Percentiles rank a stretch among this genome's conserved stretches.
phyloP scores from a whole-genome alignment of 2,113 vertebrate species.

The Sterna hirundo region DNA sequence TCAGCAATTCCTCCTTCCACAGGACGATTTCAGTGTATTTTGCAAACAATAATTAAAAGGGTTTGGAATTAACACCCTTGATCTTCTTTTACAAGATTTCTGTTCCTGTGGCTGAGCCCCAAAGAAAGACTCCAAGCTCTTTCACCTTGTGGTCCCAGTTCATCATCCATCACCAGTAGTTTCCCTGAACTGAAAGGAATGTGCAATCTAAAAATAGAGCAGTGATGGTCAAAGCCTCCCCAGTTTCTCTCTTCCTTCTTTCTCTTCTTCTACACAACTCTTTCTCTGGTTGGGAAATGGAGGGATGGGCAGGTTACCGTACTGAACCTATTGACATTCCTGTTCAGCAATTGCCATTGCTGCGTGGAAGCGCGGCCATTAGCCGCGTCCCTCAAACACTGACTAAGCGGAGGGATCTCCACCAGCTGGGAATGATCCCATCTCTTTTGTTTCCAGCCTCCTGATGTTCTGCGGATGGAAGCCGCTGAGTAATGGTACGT shows the following conservation, averaged over 20 bases:
- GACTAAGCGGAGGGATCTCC: neutral
- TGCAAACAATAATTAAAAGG: neutral
- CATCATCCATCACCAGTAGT: neutral
- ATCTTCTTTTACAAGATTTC: neutral
- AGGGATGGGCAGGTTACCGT: neutral
- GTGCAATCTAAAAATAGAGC: neutral
- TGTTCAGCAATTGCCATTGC: neutral
- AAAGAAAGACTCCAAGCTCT: neutral
- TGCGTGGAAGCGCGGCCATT: fast-evolving
- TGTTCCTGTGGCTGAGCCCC: neutral
- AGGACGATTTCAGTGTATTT: neutral
- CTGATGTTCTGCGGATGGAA: neutral
- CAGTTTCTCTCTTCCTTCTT: neutral
- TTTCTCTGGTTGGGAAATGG: neutral
- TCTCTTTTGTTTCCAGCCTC: neutral
- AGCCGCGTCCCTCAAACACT: neutral
- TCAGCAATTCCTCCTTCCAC: neutral
- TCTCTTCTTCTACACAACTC: neutral
- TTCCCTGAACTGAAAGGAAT: neutral
- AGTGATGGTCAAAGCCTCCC: neutral
- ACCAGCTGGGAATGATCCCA: neutral
- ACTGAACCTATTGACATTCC: neutral
- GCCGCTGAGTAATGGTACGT: fast-evolving
- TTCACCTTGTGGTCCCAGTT: neutral
- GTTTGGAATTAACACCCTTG: neutral